phyloP scores from a whole-genome alignment of 2,888 invertebrate species.

The Eubasilissa splendida region DNA sequence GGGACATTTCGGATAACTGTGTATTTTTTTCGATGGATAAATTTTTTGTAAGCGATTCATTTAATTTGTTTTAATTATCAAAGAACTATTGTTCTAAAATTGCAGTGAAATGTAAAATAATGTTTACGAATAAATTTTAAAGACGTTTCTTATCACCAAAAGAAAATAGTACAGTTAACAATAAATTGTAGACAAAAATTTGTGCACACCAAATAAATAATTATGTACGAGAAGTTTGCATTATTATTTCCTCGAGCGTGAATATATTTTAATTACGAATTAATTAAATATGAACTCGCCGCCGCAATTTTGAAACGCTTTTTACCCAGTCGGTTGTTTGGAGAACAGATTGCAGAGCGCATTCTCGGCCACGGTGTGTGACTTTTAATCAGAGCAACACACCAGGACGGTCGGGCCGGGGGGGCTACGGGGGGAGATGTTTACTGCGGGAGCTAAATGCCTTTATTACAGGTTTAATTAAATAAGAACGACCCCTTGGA shows the following conservation, averaged over 20 bases:
- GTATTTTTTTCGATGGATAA: no score
- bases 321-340: constrained; percentile 8
- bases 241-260: background rate
- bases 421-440: background rate
- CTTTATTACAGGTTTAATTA: constrained; percentile 31
- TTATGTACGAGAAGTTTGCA: background rate
- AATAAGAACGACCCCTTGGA: background rate
- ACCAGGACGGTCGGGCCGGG: constrained; percentile 7
- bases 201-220: no score
- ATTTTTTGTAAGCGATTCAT: no score
- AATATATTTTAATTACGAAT: constrained; percentile 7
- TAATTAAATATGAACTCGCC: constrained; percentile 17
- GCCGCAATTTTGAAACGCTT: constrained; percentile 8
- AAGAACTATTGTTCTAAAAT: no score
- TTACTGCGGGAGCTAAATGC: constrained; percentile 3
- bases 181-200: no score
- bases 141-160: no score
- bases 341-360: constrained; percentile 5
- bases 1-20: no score
- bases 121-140: no score
- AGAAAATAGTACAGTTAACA: no score
- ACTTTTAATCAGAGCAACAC: constrained; percentile 17
- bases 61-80: no score
- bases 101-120: no score
- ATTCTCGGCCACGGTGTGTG: constrained; percentile 6